Evolutionary conservation across 2,797 vertebrate species (phyloP).

Genomic region (Channallabes apus): DNA sequence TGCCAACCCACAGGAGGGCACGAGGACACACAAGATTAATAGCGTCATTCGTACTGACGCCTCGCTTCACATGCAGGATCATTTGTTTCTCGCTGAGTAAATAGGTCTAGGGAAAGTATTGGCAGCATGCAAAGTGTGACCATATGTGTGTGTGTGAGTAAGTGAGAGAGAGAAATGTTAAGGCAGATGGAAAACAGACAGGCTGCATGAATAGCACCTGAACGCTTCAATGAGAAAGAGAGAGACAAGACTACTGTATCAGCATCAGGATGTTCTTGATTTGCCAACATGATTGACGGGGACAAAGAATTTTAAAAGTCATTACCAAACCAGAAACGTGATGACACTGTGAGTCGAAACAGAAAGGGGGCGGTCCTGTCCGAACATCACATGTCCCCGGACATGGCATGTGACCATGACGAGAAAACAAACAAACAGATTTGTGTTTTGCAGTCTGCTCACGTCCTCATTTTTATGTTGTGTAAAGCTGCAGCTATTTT

Average conservation of each 20-base stretch:
- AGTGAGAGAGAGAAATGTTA: not conserved
- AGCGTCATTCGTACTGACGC: not conserved
- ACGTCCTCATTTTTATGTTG: not conserved
- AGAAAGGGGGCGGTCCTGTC: not conserved
- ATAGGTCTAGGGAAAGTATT: slow-evolving; percentile 16
- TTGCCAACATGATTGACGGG: not conserved
- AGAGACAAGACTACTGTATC: not conserved
- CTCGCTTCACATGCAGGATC: not conserved
- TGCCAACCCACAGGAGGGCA: too few species aligned
- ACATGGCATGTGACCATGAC: not conserved
- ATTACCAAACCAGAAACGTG: not conserved
- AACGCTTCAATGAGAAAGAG: not conserved
- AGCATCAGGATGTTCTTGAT: not conserved
- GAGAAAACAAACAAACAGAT: not conserved
- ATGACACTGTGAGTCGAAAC: not conserved
- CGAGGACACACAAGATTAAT: too few species aligned
- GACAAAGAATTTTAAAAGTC: not conserved
- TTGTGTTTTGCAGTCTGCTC: not conserved
- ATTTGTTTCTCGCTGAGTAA: slow-evolving; percentile 21
- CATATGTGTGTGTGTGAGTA: slow-evolving; percentile 15
- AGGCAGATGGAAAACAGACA: slow-evolving; percentile 28
- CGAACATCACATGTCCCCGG: not conserved
- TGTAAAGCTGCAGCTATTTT: not conserved
- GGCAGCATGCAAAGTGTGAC: slow-evolving; percentile 24
- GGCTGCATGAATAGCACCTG: slow-evolving; percentile 30